Evolutionary conservation across 2,113 vertebrate species (phyloP).

Genomic region (Pluvialis apricaria): DNA sequence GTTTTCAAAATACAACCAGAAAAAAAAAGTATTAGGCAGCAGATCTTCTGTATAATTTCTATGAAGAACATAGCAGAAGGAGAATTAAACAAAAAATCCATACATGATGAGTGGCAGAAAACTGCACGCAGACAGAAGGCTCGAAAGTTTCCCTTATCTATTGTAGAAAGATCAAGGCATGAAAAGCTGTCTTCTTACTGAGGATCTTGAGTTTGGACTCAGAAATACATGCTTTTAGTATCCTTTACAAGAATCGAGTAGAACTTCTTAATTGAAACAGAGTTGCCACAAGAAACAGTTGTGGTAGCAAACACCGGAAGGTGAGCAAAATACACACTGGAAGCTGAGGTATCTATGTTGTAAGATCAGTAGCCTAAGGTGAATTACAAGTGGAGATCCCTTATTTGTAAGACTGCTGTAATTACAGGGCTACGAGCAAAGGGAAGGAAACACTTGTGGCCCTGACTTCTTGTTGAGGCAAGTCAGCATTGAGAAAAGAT

Average conservation of each 20-base stretch:
- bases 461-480: background rate
- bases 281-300: background rate
- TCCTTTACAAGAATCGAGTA: background rate
- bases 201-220: background rate
- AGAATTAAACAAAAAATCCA: background rate
- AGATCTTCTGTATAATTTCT: background rate
- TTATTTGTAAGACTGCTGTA: background rate
- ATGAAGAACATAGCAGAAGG: background rate
- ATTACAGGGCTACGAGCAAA: background rate
- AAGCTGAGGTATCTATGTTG: background rate
- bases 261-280: background rate
- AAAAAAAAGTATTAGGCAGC: background rate
- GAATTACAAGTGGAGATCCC: background rate
- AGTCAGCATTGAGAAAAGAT: background rate
- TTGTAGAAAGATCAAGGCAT: background rate
- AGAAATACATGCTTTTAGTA: background rate
- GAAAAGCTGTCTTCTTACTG: background rate
- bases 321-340: background rate
- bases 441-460: background rate
- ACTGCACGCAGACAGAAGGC: background rate
- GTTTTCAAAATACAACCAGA: background rate
- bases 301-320: fast-evolving
- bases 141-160: background rate
- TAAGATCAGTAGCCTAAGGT: constrained; percentile 15
- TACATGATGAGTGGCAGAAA: background rate